Base-by-base conservation (phyloP, 2,888 invertebrate genomes). In the Thumatha senex region DNA sequence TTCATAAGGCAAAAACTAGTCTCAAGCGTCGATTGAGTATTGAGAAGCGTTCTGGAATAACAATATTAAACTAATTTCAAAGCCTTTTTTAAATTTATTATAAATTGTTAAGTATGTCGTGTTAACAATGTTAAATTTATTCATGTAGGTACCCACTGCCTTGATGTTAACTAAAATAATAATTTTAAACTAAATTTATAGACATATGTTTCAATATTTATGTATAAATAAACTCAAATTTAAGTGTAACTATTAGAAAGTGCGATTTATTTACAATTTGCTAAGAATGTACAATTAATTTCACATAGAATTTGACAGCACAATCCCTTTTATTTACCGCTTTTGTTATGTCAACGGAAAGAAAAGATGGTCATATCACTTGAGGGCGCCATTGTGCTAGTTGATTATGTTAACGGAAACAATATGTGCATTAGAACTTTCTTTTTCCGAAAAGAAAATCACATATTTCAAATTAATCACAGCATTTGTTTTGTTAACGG, bases 91-190 rank as follows among this genome's bases (percentile, higher is more conserved):
- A 71, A 67, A 75, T 66, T 66, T 62, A 72, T 68, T 68, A 65
- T 69, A 71, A 68, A 73, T 54, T 68, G 66, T 67, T 74, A 72
- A 69, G 63, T 70, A 68, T 63, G 56, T 76, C 69, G 70, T 73
- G 62, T 69, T 73, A 72, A 74, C 57, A 67, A 68, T 71, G 76
- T 80, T 77, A 70, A 76, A 76, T 72, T 74, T 76, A 76, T 78
- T 78, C 78, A 78, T 80, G 72, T 76, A 78, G 80, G 72, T 76
- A 84, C 78, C n/a, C 84, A 86, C 86, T 87, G 86, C 86, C 87
- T 85, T 84, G 82, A 80, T 80, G 80, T 82, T 84, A 76, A 76
- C 64, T 76, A 77, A 76, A 74, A 76, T 82, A 80, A 67, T 67
- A 67, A 67, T 61, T 67, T 67, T 63, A 67, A 67, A 69, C 80